These are phyloP conservation scores for Chelonus insularis DNA, from an alignment of 1,140 invertebrate genomes.

Conservation along the genomic window DNA sequence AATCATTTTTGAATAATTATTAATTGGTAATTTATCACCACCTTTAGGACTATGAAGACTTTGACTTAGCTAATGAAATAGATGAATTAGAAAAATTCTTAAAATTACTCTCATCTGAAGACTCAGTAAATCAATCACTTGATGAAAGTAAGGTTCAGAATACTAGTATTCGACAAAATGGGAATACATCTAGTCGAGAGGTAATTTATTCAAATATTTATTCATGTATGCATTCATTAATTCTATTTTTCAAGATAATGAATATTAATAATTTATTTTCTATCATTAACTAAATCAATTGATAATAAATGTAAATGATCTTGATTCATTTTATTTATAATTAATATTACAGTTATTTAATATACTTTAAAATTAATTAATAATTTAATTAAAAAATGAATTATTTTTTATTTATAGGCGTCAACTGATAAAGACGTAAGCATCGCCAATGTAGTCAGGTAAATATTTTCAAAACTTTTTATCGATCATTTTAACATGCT, in stretches of 20 bases:
- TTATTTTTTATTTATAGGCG: slow-evolving; percentile 46
- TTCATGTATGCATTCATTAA: too few relatives aligned
- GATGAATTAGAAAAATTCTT: slow-evolving; percentile 85
- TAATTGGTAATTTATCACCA: too few relatives aligned
- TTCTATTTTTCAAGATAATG: too few relatives aligned
- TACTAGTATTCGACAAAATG: slow-evolving; percentile 54
- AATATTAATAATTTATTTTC: too few relatives aligned
- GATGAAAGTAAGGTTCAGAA: slow-evolving; percentile 52
- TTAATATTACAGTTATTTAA: slow-evolving; percentile 23
- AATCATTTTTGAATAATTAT: too few relatives aligned
- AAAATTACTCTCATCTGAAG: slow-evolving; percentile 65
- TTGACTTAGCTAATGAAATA: slow-evolving; percentile 89
- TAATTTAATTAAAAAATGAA: slow-evolving; percentile 19
- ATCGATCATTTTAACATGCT: too few relatives aligned
- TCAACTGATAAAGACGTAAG: slow-evolving; percentile 56
- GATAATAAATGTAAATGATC: too few relatives aligned
- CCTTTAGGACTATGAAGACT: slow-evolving; percentile 90
- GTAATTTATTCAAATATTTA: too few relatives aligned
- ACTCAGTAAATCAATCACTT: slow-evolving; percentile 55
- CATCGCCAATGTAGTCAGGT: slow-evolving; percentile 48
- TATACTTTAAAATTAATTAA: slow-evolving; percentile 27
- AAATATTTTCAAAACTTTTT: too few relatives aligned
- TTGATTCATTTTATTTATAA: too few relatives aligned
- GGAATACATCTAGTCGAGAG: slow-evolving; percentile 60
- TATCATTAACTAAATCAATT: slow-evolving; percentile 13